Evolutionary conservation across 2,888 invertebrate genomes (phyloP).

Genomic region (Geophilus truncorum): DNA sequence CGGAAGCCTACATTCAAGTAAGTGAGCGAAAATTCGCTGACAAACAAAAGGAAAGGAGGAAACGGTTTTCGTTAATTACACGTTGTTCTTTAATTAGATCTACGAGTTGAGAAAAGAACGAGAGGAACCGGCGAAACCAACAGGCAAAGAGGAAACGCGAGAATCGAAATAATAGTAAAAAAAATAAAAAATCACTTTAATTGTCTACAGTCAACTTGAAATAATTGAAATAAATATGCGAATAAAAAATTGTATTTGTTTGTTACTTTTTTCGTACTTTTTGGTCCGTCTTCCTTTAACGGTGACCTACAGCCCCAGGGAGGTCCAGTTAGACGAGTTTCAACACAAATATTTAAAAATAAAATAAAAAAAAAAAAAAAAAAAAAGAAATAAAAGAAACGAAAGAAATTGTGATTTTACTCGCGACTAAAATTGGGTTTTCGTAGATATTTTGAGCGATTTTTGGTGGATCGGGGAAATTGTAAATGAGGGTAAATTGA

Average conservation of each 20-base stretch:
- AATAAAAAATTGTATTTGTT: background rate
- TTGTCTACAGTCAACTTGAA: background rate
- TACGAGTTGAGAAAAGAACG: background rate
- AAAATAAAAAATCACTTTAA: background rate
- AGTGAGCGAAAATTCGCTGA: background rate
- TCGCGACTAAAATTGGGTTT: too few relatives aligned
- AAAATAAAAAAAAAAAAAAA: background rate
- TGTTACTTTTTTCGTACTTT: background rate
- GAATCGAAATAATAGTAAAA: background rate
- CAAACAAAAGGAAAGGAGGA: too few relatives aligned
- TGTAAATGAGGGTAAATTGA: too few relatives aligned
- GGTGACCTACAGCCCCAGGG: background rate
- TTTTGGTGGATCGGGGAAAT: too few relatives aligned
- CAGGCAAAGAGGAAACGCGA: background rate
- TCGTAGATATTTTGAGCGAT: too few relatives aligned
- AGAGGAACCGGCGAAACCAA: background rate
- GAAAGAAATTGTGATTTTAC: too few relatives aligned
- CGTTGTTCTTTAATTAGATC: background rate
- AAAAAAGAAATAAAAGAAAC: too few relatives aligned
- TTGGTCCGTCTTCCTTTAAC: slow-evolving; percentile 1
- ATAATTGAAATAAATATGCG: background rate
- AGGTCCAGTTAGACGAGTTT: background rate
- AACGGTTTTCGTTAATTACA: background rate
- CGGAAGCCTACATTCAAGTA: slow-evolving; percentile 96
- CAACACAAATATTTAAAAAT: background rate